Percentiles rank a stretch among this genome's conserved stretches.
Evolutionary conservation across 2,797 vertebrate genomes (phyloP).

Genomic region (Chloroceryle inda): DNA sequence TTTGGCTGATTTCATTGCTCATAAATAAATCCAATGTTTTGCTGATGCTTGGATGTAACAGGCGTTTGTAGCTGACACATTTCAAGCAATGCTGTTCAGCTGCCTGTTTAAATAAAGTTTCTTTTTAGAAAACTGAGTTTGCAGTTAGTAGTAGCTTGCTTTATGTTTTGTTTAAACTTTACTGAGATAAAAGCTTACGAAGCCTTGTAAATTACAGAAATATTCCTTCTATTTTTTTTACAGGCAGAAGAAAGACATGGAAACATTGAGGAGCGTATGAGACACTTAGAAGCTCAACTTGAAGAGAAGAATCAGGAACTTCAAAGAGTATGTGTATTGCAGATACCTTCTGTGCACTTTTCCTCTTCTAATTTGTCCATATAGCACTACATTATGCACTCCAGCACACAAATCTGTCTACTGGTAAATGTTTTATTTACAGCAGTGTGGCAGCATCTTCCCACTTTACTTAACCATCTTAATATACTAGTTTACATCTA

Average conservation of each 20-base stretch:
- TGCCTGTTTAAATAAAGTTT: slow-evolving; percentile 85
- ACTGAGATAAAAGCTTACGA: slow-evolving; percentile 54
- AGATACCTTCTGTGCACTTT: background rate
- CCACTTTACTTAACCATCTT: background rate
- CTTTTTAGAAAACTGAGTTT: slow-evolving; percentile 83
- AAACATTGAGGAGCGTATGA: slow-evolving; percentile 98
- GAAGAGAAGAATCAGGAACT: slow-evolving; percentile 99
- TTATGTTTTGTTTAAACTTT: slow-evolving; percentile 86
- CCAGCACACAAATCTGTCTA: background rate
- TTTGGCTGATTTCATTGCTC: slow-evolving; percentile 89
- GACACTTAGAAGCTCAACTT: slow-evolving; percentile 96
- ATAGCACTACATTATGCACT: background rate
- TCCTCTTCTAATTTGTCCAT: background rate
- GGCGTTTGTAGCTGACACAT: slow-evolving; percentile 87
- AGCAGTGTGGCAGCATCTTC: background rate
- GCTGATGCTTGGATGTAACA: slow-evolving; percentile 88
- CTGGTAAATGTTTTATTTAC: background rate
- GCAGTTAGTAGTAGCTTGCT: slow-evolving; percentile 93
- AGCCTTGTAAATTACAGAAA: slow-evolving; percentile 72
- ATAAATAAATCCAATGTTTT: slow-evolving; percentile 84
- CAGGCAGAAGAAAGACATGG: slow-evolving; percentile 98
- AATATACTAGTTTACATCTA: background rate
- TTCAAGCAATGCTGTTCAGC: slow-evolving; percentile 90
- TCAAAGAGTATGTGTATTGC: slow-evolving; percentile 88
- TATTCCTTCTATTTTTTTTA: slow-evolving; percentile 69